phyloP scores from a whole-genome alignment of 2,113 vertebrate genomes.

The Dinomys branickii region DNA sequence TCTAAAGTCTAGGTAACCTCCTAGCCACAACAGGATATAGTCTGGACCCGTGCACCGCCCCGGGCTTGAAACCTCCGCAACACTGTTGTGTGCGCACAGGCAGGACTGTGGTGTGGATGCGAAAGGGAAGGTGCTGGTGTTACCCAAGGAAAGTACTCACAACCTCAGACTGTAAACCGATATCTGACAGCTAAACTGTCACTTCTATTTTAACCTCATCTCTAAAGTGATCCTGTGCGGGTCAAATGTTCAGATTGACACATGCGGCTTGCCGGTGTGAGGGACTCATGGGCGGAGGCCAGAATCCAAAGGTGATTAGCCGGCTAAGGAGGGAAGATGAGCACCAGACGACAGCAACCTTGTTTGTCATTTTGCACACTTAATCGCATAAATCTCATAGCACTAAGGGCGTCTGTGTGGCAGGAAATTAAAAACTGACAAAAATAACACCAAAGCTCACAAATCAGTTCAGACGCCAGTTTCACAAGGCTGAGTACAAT shows the following conservation, averaged over 20 bases:
- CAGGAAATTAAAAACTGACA: constrained; percentile 79
- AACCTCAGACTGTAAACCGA: constrained; percentile 87
- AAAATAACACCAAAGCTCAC: constrained; percentile 89
- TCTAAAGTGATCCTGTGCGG: constrained; percentile 86
- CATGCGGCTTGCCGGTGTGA: constrained; percentile 87
- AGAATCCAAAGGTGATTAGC: constrained; percentile 93
- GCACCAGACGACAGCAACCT: constrained; percentile 86
- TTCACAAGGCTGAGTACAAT: not conserved
- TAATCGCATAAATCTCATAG: constrained; percentile 88
- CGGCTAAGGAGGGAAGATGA: constrained; percentile 91
- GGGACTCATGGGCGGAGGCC: constrained; percentile 85
- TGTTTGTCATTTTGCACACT: constrained; percentile 90
- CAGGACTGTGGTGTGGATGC: constrained; percentile 81
- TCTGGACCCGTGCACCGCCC: constrained; percentile 74
- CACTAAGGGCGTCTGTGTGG: constrained; percentile 75
- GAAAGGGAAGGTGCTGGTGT: constrained; percentile 84
- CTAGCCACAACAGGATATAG: not conserved
- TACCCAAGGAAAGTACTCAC: constrained; percentile 85
- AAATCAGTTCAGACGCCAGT: constrained; percentile 52
- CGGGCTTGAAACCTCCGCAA: constrained; percentile 79
- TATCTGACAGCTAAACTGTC: constrained; percentile 89
- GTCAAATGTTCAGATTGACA: constrained; percentile 92
- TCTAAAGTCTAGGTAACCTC: not conserved
- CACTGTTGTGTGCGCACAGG: constrained; percentile 55
- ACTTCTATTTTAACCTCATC: constrained; percentile 86